Conservation (phyloP, 2,797 vertebrate species). For the Syngnathus acus region DNA sequence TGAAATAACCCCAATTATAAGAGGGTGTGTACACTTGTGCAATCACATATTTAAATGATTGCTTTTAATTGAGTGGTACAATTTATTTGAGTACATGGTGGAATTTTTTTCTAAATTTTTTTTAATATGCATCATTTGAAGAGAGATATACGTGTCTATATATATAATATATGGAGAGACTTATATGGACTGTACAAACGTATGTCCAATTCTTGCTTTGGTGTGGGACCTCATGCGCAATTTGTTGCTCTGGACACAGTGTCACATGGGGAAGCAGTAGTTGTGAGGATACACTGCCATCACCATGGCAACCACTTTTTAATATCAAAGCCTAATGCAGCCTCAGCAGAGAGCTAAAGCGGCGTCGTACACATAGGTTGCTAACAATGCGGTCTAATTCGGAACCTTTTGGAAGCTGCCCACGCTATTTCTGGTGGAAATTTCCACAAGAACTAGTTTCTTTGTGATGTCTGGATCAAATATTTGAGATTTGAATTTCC, state of each 20-base stretch:
- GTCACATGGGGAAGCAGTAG: conserved; percentile 62
- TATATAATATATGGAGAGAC: not conserved
- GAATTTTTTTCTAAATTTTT: too few relatives aligned
- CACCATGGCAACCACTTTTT: conserved; percentile 82
- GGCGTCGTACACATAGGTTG: conserved; percentile 53
- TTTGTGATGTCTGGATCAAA: not conserved
- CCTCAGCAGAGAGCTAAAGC: conserved; percentile 56
- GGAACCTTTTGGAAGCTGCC: conserved; percentile 37
- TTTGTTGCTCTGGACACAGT: conserved; percentile 30
- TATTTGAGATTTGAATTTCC: not conserved
- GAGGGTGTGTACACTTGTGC: not conserved
- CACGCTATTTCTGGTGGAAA: conserved; percentile 46
- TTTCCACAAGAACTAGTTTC: conserved; percentile 19
- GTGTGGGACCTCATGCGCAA: conserved; percentile 6
- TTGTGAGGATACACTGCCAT: conserved; percentile 71
- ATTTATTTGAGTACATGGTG: too few relatives aligned
- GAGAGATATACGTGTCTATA: not conserved
- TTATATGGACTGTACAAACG: too few relatives aligned
- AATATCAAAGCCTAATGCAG: conserved; percentile 60
- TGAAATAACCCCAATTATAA: not conserved
- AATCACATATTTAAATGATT: too few relatives aligned
- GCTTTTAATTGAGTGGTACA: too few relatives aligned
- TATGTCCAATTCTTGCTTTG: not conserved
- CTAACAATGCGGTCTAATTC: conserved; percentile 70
- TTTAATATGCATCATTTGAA: too few relatives aligned